Conservation (phyloP, 1,140 invertebrate species). For the Thalassaphorura encarpata region DNA sequence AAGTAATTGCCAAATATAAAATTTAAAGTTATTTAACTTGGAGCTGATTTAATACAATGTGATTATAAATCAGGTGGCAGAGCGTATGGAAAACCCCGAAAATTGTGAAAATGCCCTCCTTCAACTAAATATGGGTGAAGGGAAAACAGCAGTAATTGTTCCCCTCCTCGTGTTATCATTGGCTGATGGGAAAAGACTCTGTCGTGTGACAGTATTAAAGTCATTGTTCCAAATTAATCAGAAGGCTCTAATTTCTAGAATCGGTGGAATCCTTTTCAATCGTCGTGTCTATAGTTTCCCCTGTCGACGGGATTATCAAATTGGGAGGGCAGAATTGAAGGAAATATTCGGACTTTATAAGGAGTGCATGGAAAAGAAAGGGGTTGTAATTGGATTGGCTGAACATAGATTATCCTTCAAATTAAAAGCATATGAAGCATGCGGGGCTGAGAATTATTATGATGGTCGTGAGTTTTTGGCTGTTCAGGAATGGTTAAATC, state of each 20-base stretch:
- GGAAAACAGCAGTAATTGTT: conserved; percentile 29
- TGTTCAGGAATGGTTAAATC: conserved; percentile 9
- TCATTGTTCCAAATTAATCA: conserved; percentile 21
- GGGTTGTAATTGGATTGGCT: conserved; percentile 20
- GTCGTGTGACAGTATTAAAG: conserved; percentile 23
- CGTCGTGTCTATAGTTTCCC: conserved; percentile 20
- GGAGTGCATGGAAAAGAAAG: conserved; percentile 15
- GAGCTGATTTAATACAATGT: no score
- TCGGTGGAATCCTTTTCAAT: conserved; percentile 25
- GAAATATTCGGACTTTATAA: conserved; percentile 8
- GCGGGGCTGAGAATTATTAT: not conserved
- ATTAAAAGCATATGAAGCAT: conserved; percentile 20
- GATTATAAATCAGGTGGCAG: no score
- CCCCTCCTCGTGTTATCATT: conserved; percentile 22
- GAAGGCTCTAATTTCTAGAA: conserved; percentile 5
- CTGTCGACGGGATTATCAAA: conserved; percentile 20
- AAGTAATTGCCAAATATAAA: no score
- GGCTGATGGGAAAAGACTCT: conserved; percentile 9
- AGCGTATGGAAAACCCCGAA: conserved; percentile 16
- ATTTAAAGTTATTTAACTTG: no score
- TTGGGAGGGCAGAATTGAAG: not conserved
- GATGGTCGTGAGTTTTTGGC: not conserved
- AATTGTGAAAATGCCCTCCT: conserved; percentile 13
- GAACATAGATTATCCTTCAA: conserved; percentile 25
- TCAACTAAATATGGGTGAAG: conserved; percentile 32